phyloP scores from a whole-genome alignment of 2,113 vertebrate genomes.

The Oceanites oceanicus region DNA sequence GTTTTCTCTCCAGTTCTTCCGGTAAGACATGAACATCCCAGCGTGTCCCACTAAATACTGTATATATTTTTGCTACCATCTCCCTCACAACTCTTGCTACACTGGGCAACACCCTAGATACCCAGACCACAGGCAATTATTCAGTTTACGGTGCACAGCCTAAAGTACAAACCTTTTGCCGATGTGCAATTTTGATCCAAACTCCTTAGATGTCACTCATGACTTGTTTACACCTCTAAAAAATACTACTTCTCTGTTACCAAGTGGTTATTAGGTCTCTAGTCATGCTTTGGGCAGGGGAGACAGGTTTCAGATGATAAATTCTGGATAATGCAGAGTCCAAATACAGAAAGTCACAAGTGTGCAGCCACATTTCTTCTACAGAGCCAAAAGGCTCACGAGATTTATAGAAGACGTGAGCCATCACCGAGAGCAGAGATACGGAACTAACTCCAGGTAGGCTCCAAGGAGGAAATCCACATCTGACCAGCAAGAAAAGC shows the following conservation, averaged over 20 bases:
- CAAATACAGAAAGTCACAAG: neutral
- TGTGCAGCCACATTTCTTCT: neutral
- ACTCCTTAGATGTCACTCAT: neutral
- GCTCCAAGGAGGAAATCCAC: neutral
- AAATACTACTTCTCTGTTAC: neutral
- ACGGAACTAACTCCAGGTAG: neutral
- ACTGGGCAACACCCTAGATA: neutral
- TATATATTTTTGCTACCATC: accelerated
- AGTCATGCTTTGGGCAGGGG: neutral
- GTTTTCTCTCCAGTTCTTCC: neutral
- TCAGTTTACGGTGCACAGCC: accelerated
- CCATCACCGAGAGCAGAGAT: neutral
- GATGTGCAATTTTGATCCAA: neutral
- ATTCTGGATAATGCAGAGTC: accelerated
- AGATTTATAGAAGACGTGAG: neutral
- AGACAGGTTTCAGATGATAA: neutral
- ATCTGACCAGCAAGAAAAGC: neutral
- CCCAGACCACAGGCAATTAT: accelerated
- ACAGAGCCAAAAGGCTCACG: neutral
- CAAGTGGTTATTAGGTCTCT: neutral
- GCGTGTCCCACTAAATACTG: accelerated
- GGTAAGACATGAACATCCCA: neutral
- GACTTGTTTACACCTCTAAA: neutral
- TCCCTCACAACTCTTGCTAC: neutral
- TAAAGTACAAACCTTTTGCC: neutral